Evolutionary conservation across 2,797 vertebrate genomes (phyloP), one percentile per base, ranked within the genome.

Genomic region (Semaprochilodus insignis): DNA sequence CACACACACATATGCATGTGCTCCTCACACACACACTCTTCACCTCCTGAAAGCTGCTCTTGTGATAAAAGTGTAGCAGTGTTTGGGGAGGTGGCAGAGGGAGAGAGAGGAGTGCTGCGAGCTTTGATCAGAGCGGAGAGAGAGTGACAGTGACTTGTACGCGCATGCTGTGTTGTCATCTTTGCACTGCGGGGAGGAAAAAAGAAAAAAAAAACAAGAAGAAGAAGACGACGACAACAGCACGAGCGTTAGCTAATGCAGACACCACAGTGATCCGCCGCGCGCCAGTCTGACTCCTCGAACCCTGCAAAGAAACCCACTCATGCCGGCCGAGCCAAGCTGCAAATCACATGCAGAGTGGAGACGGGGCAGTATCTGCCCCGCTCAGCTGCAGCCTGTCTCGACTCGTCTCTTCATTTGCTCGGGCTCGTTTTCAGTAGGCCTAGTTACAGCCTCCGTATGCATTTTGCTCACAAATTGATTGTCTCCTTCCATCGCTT

Each of bases 101-200:
- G 31, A 74, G 63, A 66, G 60, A 65, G 77, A 59, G 71, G 25
- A 52, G 81, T 83, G 82, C 86, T 80, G 65, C 19, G 44, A 81
- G 81, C 86, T 87, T 88, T 87, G 85, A 87, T 87, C 84, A 87
- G 72, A 51, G 69, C 10, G 63, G 57, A 63, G 80, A 67, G 77
- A 83, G 85, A 88, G 80, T 86, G 87, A 86, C 85, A 85, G 85
- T 78, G 74, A 84, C 80, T 88, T 40, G 57, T 79, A 83, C 66
- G 65, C 74, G 25, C 76, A 77, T 82, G 81, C 78, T 82, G 65
- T 76, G 77, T 82, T 82, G 84, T 82, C 84, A 76, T 82, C 84
- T 55, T 75, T 77, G 83, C 69, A 73, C 80, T 82, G 70, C 75
- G 67, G 66, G 62, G 81, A 66, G 52, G 65, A 83, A 79, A 63